A percentile compares a stretch with the other conserved stretches of the same genome.
Conservation (phyloP, 2,888 invertebrate species). For the Parnassius glacialis region DNA sequence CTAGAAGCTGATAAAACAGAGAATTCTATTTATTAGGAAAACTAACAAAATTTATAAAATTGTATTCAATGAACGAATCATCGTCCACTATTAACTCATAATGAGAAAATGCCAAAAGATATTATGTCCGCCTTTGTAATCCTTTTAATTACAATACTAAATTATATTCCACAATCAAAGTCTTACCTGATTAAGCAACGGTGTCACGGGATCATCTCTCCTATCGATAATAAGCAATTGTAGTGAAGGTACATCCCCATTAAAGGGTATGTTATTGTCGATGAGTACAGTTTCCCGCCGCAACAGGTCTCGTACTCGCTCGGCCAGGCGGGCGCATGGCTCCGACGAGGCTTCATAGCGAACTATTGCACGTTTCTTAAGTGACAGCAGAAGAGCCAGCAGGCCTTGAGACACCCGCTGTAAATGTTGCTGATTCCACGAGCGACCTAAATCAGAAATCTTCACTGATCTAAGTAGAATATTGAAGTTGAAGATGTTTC, state of each 20-base stretch:
- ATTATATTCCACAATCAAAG: no score
- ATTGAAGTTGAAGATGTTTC: no score
- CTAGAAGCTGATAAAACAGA: no score
- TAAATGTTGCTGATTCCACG: slow-evolving; percentile 90
- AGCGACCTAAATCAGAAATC: slow-evolving; percentile 65
- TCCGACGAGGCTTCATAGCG: slow-evolving; percentile 94
- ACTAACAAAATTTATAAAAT: no score
- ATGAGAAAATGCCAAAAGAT: no score
- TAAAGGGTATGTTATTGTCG: slow-evolving; percentile 89
- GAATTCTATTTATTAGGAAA: no score
- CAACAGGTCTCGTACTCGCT: slow-evolving; percentile 91
- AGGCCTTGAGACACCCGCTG: slow-evolving; percentile 92
- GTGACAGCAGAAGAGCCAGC: slow-evolving; percentile 90
- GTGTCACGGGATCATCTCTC: slow-evolving; percentile 97
- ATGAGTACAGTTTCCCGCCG: slow-evolving; percentile 93
- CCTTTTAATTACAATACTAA: no score
- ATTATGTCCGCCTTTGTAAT: no score
- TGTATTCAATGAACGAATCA: no score
- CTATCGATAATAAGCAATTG: slow-evolving; percentile 95
- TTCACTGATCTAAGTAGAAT: no score
- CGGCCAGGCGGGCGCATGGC: slow-evolving; percentile 91
- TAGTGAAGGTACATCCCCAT: slow-evolving; percentile 88
- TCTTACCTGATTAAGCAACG: slow-evolving; percentile 90
- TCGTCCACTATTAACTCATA: no score
- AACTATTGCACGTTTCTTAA: slow-evolving; percentile 94